Evolutionary conservation across 2,113 vertebrate genomes (phyloP).

Genomic region (human): GRCh38 chr18:22566501-22567000

Average conservation of each 20-base stretch:
- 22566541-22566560: background rate
- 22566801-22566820: background rate
- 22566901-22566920: background rate
- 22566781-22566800: background rate
- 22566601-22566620: background rate
- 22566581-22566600: background rate
- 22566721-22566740: background rate
- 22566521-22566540: fast-evolving
- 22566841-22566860: background rate
- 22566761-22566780: background rate
- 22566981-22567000: background rate
- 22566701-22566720: background rate
- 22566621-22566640: background rate
- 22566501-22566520: background rate
- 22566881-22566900: background rate
- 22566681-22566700: background rate
- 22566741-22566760: background rate
- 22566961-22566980: background rate
- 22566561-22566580: background rate
- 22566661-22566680: background rate
- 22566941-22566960: background rate
- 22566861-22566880: background rate
- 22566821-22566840: background rate
- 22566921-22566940: constrained; percentile 27
- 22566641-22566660: background rate